Percentiles rank a stretch among this genome's conserved stretches.
Conservation (phyloP, 2,113 vertebrate species). For the Apteryx owenii region DNA sequence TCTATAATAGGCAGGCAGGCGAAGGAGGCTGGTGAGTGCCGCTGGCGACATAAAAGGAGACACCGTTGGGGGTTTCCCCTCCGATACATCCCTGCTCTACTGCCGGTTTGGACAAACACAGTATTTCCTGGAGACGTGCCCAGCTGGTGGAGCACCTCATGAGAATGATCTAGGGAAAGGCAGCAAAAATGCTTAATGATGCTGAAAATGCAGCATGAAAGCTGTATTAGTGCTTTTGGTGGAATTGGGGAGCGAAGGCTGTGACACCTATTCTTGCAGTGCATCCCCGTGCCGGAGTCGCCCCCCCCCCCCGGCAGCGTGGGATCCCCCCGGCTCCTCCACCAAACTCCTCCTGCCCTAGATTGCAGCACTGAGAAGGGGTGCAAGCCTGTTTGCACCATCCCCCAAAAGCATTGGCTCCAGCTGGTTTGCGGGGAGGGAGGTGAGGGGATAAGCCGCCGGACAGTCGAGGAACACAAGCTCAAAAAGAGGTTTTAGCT, state of each 20-base stretch:
- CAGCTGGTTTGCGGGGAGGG: not conserved
- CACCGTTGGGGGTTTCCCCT: not conserved
- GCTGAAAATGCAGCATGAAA: rapidly evolving
- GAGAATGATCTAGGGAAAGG: not conserved
- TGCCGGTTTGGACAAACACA: not conserved
- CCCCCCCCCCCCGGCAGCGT: not conserved
- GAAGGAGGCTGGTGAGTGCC: not conserved
- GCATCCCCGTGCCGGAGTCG: not conserved
- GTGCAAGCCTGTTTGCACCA: too few relatives aligned
- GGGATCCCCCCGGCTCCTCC: not conserved
- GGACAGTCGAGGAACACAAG: not conserved
- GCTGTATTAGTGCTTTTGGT: not conserved
- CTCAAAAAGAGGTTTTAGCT: not conserved
- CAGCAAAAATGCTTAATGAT: not conserved
- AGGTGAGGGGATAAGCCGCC: rapidly evolving
- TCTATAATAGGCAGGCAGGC: rapidly evolving
- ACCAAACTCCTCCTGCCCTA: not conserved
- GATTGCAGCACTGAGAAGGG: rapidly evolving
- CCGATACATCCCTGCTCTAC: not conserved
- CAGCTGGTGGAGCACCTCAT: not conserved
- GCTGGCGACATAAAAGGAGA: not conserved
- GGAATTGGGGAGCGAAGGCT: not conserved
- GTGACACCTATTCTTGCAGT: rapidly evolving
- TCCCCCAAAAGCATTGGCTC: not conserved
- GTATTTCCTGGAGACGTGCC: not conserved